Conservation (phyloP, 2,888 invertebrate species). For the Acronicta psi region DNA sequence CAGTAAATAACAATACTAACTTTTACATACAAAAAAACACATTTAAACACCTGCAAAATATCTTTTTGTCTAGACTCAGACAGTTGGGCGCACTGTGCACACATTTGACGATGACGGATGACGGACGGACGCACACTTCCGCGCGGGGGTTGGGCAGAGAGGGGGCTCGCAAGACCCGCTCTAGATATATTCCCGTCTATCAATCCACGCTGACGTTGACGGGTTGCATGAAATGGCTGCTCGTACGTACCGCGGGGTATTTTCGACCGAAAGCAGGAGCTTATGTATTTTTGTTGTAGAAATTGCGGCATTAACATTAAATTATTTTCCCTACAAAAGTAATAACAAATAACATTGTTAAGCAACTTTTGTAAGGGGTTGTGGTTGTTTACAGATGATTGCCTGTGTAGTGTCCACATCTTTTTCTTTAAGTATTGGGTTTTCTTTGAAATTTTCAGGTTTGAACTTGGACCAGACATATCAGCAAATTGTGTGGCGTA, state of each 20-base stretch:
- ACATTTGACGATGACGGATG: constrained; percentile 79
- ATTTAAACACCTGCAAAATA: constrained; percentile 43
- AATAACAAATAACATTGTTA: neutral
- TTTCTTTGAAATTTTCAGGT: too few species aligned
- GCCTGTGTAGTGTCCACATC: neutral
- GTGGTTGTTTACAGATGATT: neutral
- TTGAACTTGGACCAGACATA: too few species aligned
- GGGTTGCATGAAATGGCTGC: constrained; percentile 71
- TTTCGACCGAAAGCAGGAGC: constrained; percentile 54
- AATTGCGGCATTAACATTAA: constrained; percentile 34
- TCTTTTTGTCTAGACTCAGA: constrained; percentile 55
- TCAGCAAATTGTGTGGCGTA: too few species aligned
- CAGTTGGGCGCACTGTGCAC: constrained; percentile 56
- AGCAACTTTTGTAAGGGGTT: neutral
- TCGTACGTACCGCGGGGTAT: constrained; percentile 58
- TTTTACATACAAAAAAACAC: constrained; percentile 10
- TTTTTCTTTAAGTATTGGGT: too few species aligned
- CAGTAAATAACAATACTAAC: neutral
- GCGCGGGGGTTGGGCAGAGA: constrained; percentile 52
- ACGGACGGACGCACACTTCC: constrained; percentile 70
- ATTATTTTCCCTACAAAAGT: neutral
- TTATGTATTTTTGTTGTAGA: constrained; percentile 47
- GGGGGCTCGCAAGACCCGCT: constrained; percentile 67
- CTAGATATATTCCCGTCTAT: constrained; percentile 79
- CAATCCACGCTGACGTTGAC: constrained; percentile 77